A percentile compares a stretch with the other conserved stretches of the same genome.
These are phyloP conservation scores for Symphodus melops DNA, from an alignment of 2,113 vertebrate genomes.

Conservation along the genomic window DNA sequence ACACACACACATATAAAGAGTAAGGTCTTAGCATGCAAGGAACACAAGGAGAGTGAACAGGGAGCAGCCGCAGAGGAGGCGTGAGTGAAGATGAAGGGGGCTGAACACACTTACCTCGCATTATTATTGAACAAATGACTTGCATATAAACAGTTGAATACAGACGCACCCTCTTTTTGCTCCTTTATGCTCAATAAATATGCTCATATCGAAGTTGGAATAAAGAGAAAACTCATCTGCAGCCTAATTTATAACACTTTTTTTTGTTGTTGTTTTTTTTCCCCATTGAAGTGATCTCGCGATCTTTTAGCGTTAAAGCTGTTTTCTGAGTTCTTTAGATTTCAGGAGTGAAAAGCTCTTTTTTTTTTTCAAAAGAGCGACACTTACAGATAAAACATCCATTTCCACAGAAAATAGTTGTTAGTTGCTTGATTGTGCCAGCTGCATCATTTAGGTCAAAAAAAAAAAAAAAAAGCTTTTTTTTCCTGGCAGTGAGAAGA, in stretches of 20 bases:
- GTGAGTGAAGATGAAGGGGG: slow-evolving; percentile 50
- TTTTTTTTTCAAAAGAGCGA: slow-evolving; percentile 17
- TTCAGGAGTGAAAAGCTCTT: slow-evolving; percentile 21
- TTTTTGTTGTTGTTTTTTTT: background rate
- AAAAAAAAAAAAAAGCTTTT: slow-evolving; percentile 27
- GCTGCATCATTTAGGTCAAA: slow-evolving; percentile 12
- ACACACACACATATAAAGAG: slow-evolving; percentile 11
- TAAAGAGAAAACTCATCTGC: background rate
- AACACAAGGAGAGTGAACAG: slow-evolving; percentile 42
- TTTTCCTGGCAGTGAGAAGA: slow-evolving; percentile 9
- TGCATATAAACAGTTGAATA: background rate
- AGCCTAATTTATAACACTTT: too few species aligned
- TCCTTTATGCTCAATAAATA: background rate
- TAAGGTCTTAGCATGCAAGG: slow-evolving; percentile 44
- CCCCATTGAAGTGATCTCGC: too few species aligned
- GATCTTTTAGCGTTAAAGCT: background rate
- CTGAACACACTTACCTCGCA: slow-evolving; percentile 57
- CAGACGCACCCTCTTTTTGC: background rate
- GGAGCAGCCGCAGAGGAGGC: slow-evolving; percentile 26
- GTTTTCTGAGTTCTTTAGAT: slow-evolving; percentile 3
- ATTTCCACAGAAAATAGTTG: slow-evolving; percentile 22
- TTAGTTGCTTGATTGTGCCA: slow-evolving; percentile 9
- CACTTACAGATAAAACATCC: slow-evolving; percentile 1
- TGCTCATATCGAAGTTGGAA: background rate
- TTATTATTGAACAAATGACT: slow-evolving; percentile 7